Conservation (phyloP, 64 coral and sea anemone species). For the Montipora cactus region DNA sequence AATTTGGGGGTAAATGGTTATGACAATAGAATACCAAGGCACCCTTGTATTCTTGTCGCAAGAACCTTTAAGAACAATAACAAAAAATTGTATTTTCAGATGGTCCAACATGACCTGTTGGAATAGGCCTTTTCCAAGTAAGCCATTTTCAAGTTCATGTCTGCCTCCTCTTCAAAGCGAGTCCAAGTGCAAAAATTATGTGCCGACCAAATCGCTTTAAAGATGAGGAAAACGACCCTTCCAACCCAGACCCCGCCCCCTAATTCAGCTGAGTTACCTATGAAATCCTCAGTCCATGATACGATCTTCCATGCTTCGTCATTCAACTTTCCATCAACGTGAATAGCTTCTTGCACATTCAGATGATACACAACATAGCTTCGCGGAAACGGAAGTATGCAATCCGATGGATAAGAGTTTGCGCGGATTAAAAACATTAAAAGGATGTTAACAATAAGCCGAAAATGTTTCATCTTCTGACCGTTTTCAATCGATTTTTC, state of each 20-base stretch:
- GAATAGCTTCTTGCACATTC: slow-evolving; percentile 43
- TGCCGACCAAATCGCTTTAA: too few relatives aligned
- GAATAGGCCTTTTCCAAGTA: too few relatives aligned
- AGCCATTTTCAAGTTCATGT: too few relatives aligned
- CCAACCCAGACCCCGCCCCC: not conserved
- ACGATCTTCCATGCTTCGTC: slow-evolving; percentile 60
- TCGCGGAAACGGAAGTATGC: slow-evolving; percentile 57
- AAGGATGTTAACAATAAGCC: not conserved
- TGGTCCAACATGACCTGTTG: too few relatives aligned
- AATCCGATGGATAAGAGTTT: slow-evolving; percentile 19
- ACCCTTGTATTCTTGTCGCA: too few relatives aligned
- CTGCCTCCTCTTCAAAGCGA: too few relatives aligned
- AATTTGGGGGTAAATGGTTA: too few relatives aligned
- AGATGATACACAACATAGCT: slow-evolving; percentile 63
- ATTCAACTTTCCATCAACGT: slow-evolving; percentile 61
- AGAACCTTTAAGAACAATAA: too few relatives aligned
- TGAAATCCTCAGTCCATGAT: slow-evolving; percentile 65
- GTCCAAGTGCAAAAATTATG: too few relatives aligned
- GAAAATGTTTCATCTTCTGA: not conserved
- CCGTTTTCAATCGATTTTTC: not conserved
- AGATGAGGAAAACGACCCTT: not conserved
- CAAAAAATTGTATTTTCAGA: too few relatives aligned
- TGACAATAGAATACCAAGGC: too few relatives aligned
- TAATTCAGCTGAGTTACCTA: slow-evolving; percentile 5
- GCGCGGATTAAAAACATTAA: not conserved